phyloP scores from a whole-genome alignment of 2,797 vertebrate species.

The Phoxinus dragarum region DNA sequence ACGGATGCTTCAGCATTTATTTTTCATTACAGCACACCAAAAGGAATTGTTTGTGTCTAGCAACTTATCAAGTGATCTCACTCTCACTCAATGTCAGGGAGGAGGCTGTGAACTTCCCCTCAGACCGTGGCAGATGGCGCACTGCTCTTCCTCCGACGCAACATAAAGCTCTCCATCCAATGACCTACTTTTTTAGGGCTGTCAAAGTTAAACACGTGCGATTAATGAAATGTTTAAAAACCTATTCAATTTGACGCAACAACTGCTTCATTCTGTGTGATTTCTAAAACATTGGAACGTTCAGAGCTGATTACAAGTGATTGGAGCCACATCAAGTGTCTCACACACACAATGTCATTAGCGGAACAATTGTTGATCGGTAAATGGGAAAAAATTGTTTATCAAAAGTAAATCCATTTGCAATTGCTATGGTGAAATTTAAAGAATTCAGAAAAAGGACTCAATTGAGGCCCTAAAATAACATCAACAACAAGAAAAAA shows the following conservation, averaged over 20 bases:
- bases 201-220: background rate
- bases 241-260: background rate
- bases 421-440: background rate
- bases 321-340: conserved; percentile 2
- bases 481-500: too few species aligned
- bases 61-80: background rate
- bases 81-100: conserved; percentile 1
- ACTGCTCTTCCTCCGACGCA: background rate
- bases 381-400: background rate
- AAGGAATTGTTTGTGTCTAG: conserved; percentile 11
- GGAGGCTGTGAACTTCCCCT: conserved; percentile 12
- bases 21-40: conserved; percentile 39
- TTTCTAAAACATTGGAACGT: background rate
- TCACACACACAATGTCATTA: background rate
- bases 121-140: background rate
- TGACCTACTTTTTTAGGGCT: conserved; percentile 20
- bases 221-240: conserved; percentile 7
- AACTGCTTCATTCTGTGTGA: conserved; percentile 10
- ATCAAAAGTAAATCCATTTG: background rate
- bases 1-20: conserved; percentile 8
- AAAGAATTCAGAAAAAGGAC: background rate
- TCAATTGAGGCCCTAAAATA: background rate
- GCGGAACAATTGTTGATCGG: background rate
- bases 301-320: conserved; percentile 12
- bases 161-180: background rate